Evolutionary conservation across 2,797 vertebrate species (phyloP), one percentile per base, ranked within the genome.

Genomic region (Parauchenoglanis punctatus): DNA sequence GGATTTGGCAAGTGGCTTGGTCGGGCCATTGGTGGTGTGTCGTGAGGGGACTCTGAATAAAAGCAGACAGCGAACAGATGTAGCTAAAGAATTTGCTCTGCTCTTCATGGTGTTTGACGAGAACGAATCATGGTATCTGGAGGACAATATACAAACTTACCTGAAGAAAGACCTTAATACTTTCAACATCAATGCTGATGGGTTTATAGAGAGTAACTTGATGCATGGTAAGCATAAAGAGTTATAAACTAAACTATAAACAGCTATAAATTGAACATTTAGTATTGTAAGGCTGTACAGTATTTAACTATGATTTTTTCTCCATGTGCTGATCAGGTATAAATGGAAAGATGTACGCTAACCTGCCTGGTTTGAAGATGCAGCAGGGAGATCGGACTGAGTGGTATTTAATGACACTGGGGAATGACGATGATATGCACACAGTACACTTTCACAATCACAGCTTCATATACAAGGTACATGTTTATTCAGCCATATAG

Each of bases 381-480:
- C 91, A 89, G 1, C 90, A 96, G 92, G 94, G 96, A 3, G 94
- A 96, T 17, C 94, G 86, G 80, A 96, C 95, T 4, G 96, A 96
- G 90, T 97, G 97, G 97, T 97, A 97, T 84, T 93, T 97, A 87
- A 90, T 97, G 86, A 96, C 95, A 87, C 92, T 97, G 89, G 97
- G 97, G 65, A 94, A 93, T 31, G 96, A 97, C 89, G 90, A 96
- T 72, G 96, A 97, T 80, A 91, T 97, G 83, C 97, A 97, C 46
- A 97, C 96, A 0, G 93, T 97, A n/a, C 97, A 97, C 90, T 97
- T 96, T 88, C 97, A 97, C 0, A 96, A 94, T 2, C 95, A 97
- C 91, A 97, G 95, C 75, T 97, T 97, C 93, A 94, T 96, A 85
- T 97, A 96, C 91, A 96, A 84, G 91, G 88, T 87, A 84, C 7